Base-by-base conservation (phyloP, 2,888 invertebrate genomes). In the Brachynemurus nebulosus region DNA sequence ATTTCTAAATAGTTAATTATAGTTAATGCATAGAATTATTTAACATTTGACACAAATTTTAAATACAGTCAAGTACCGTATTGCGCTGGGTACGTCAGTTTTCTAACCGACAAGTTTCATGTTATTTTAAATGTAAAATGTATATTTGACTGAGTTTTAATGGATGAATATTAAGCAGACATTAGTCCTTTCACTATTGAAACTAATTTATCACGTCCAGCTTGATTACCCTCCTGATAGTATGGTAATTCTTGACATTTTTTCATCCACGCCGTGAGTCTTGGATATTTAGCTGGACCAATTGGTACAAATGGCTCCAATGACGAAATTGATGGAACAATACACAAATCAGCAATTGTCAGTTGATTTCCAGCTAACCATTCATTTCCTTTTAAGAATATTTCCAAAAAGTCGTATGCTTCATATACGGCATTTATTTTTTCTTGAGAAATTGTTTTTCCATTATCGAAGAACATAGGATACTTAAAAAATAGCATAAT, bases 291-390 rank as follows among this genome's bases (percentile, higher is more conserved):
- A 4, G 52, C 51, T 11, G 42, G 49, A 40, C 65, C 59, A 7
- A 65, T 44, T 14, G 63, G 59, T 2, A 60, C 46, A 11, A 65
- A 45, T 34, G 57, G 52, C n/a, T 54, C 50, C 6, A 62, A 45
- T 3, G 57, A 55, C 1, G 62, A 55, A 2, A 64, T 50, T 1
- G 59, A 57, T 11, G 67, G 56, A 8, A 65, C 60, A 21, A 67
- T 58, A 11, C 65, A 61, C 35, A 72, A 57, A 53, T 75, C 76
- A 7, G 74, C 74, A 40, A 75, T 60, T 4, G 74, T 72, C 40
- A 71, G 53, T 12, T 61, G 54, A 37, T 71, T 62, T 1, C 68
- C 69, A 17, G 72, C 71, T 39, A 72, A 57, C 59, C 67, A 76
- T 25, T 67, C 61, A 1, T 64, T 60, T 4, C 59, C 61, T 5